phyloP scores from a whole-genome alignment of 2,888 invertebrate genomes.

The Tenthredo amoena region DNA sequence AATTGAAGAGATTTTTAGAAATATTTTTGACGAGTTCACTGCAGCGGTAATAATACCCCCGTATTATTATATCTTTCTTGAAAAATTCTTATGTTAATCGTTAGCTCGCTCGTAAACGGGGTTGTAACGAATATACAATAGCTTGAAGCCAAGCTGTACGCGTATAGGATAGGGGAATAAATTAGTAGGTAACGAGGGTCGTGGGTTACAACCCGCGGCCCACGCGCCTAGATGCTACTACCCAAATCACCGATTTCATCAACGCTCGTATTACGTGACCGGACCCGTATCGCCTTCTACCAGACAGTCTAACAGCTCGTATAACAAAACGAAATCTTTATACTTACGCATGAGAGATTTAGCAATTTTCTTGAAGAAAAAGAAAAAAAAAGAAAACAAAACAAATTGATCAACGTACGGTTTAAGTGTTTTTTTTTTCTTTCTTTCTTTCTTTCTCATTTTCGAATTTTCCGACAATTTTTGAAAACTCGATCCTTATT shows the following conservation, averaged over 20 bases:
- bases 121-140: background rate
- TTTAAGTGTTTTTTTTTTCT: background rate
- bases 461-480: too few relatives aligned
- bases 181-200: slow-evolving; percentile 41
- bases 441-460: background rate
- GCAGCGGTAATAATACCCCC: too few relatives aligned
- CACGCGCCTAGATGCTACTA: background rate
- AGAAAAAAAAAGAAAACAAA: too few relatives aligned
- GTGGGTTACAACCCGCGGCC: slow-evolving; percentile 32
- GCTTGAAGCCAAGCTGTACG: background rate
- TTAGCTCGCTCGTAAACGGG: background rate
- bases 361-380: too few relatives aligned
- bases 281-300: background rate
- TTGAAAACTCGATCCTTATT: too few relatives aligned
- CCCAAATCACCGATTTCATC: slow-evolving; percentile 44
- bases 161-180: slow-evolving; percentile 19
- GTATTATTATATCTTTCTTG: too few relatives aligned
- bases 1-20: too few relatives aligned
- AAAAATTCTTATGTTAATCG: background rate
- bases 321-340: background rate
- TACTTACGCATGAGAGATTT: too few relatives aligned
- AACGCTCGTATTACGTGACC: slow-evolving; percentile 35
- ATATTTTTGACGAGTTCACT: too few relatives aligned
- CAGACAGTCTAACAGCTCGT: background rate
- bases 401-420: background rate